A percentile compares a stretch with the other conserved stretches of the same genome.
Evolutionary conservation across 2,797 vertebrate species (phyloP).

Genomic region (Buceros bicornis): DNA sequence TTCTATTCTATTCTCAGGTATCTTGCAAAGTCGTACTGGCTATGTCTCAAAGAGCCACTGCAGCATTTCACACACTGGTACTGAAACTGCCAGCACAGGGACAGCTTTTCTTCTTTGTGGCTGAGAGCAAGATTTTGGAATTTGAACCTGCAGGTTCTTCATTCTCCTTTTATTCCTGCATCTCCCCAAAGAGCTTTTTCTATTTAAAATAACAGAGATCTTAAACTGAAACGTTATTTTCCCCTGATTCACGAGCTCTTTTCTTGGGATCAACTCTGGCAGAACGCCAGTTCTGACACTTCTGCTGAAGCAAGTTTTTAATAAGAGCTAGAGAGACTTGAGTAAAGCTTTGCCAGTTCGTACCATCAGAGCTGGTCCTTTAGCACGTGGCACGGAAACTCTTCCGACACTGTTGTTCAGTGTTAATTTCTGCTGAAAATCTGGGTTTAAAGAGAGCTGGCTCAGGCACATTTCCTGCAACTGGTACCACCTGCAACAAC

Average conservation of each 20-base stretch:
- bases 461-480: neutral
- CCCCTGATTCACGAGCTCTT: neutral
- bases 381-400: neutral
- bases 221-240: neutral
- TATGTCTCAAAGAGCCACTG: neutral
- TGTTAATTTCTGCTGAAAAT: neutral
- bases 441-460: neutral
- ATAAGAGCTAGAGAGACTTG: neutral
- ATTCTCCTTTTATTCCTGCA: neutral
- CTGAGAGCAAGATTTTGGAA: neutral
- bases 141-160: neutral
- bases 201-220: neutral
- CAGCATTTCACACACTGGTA: neutral
- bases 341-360: neutral
- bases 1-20: constrained; percentile 5
- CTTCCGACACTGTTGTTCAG: neutral
- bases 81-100: neutral
- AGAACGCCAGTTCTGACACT: neutral
- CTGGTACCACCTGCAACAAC: neutral
- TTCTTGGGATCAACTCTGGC: neutral
- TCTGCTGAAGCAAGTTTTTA: neutral
- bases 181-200: neutral
- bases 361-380: neutral
- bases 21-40: neutral
- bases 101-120: neutral